These are phyloP conservation scores for Yponomeuta sedellus DNA, from an alignment of 2,888 invertebrate species.

Conservation along the genomic window DNA sequence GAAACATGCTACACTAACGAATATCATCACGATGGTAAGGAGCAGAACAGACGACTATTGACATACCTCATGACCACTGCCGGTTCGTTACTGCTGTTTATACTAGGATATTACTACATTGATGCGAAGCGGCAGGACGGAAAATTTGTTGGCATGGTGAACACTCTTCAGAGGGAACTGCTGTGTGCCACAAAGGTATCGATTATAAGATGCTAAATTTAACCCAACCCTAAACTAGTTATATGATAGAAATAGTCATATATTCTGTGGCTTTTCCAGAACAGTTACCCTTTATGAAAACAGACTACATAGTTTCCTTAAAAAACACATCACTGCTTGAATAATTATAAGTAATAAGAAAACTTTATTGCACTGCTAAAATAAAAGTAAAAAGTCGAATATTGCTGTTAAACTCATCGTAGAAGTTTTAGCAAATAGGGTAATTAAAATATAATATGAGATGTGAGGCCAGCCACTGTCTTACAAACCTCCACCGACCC, in stretches of 20 bases:
- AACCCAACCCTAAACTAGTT: background rate
- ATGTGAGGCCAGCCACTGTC: too few species aligned
- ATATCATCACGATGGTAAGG: conserved; percentile 56
- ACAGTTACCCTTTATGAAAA: background rate
- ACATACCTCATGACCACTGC: conserved; percentile 81
- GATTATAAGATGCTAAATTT: background rate
- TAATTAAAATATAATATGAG: too few species aligned
- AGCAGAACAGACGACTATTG: conserved; percentile 58
- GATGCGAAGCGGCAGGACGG: conserved; percentile 85
- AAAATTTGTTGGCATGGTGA: conserved; percentile 80
- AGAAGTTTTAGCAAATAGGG: too few species aligned
- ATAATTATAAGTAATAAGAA: too few species aligned
- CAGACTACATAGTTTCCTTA: too few species aligned
- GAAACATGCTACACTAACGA: conserved; percentile 59
- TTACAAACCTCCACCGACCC: too few species aligned
- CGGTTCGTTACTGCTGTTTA: conserved; percentile 82
- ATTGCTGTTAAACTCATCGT: too few species aligned
- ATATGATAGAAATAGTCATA: too few species aligned
- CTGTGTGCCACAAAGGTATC: conserved; percentile 72
- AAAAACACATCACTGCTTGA: too few species aligned
- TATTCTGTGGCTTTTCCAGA: too few species aligned
- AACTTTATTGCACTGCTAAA: too few species aligned
- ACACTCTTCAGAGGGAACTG: conserved; percentile 66
- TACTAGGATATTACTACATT: conserved; percentile 85
- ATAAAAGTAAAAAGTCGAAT: too few species aligned